Evolutionary conservation across 2,797 vertebrate genomes (phyloP), one percentile per base, ranked within the genome.

Genomic region (Clamator glandarius): DNA sequence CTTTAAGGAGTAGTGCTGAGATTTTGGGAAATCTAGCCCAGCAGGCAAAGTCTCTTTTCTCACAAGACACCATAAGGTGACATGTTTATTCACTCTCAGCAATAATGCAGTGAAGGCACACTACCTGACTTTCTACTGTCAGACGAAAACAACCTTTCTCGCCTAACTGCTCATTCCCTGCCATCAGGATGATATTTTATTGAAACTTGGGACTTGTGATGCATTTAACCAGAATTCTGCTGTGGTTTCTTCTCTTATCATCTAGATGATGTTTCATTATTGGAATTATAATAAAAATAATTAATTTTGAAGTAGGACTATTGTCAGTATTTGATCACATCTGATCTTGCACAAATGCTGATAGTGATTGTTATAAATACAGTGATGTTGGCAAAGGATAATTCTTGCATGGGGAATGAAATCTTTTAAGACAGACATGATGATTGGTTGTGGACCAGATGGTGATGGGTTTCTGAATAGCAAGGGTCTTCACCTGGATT

Each of bases 21-120:
- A 76, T 14, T 31, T 26, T 78, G 63, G 57, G 77, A 90, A 92
- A 87, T 48, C 12, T 31, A 87, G n/a, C 16, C 28, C 19, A 87
- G n/a, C 16, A 35, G 15, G 11, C 35, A 81, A 92, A 33, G 28
- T 76, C 28, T 87, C 42, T 64, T 90, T 59, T 75, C 51, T 72
- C 61, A 50, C 14, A 36, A 62, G 46, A 20, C 5, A 4, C 17
- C 15, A 18, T 54, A 63, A 44, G 4, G n/a, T 67, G 50, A n/a
- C 15, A 26, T 26, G 12, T 29, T 55, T 73, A 68, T 23, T 70
- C 18, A 13, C 28, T 87, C 18, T 21, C 24, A 62, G 23, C 24
- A 76, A 41, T 33, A 57, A 51, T 21, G 31, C 18, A 35, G 26
- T 31, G 66, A 67, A 59, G 19, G 20, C 16, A 33, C 23, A n/a